Evolutionary conservation across 2,797 vertebrate species (phyloP), one percentile per base, ranked within the genome.

Genomic region (Pipistrellus pipistrellus): DNA sequence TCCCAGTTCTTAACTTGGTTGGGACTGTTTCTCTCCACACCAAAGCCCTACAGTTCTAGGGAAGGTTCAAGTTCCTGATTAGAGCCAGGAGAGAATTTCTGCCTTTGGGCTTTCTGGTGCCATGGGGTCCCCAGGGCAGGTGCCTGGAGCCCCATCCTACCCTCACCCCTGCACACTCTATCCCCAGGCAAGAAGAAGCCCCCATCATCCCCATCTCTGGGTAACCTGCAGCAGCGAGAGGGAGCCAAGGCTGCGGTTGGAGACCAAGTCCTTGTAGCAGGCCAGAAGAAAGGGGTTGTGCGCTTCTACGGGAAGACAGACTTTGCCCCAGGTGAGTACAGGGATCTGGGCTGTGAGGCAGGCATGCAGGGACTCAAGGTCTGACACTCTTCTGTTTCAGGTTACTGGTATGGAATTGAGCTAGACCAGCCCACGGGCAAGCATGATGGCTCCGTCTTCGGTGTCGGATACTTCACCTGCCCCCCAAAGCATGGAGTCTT

Each of bases 221-320:
- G 98, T 76, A 98, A 98, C 97, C 97, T 99, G 97, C 99, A 99
- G 91, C 96, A 97, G 90, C 98, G 98, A 0, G 99, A 99, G 23
- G 99, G 98, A 0, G 88, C 98, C 48, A 99, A 99, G 10, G 99
- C 99, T 27, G 99, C 99, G 11, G 98, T 99, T 0, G 99, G 99
- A 44, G 99, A 99, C 94, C 99, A 99, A 66, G 99, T 99, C 75
- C 98, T 99, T 15, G 99, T 99, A 4, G 99, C 99, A 0, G 99
- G 99, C 69, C 99, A 99, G 98, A 99, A 99, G 93, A 98, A 99
- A 35, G 99, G 99, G 38, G 96, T 98, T 0, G 98, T 99, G 8
- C 99, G 99, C 14, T 99, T 98, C 98, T 99, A 99, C 0, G 99
- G 99, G 2, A 99, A 99, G 94, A 99, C 99, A 0, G 99, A 99